Base-by-base conservation (phyloP, 2,113 vertebrate genomes). In the Arothron firmamentum region DNA sequence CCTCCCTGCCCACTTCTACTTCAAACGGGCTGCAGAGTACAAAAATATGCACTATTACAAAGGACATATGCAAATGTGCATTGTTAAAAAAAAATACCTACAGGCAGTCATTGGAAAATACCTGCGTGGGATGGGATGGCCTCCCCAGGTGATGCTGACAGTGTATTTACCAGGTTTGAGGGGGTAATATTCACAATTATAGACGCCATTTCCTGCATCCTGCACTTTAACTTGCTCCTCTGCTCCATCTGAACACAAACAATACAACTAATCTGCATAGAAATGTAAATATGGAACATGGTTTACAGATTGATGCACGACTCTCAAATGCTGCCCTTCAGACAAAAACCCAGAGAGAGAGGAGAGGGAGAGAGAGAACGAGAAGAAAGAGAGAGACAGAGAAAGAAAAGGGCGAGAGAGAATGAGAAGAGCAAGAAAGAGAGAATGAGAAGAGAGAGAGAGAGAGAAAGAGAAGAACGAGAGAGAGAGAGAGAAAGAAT, bases 51-150 rank as follows among this genome's bases (percentile, higher is more conserved):
- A 72, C 45, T 52, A n/a, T 66, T 28, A 74, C 14, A 47, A 16
- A 38, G 1, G 11, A 14, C 25, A 14, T 53, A 53, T 49, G 10
- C 62, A 56, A 74, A 20, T 19, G 41, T 8, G 25, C 13, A 56
- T 53, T 60, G 17, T 48, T 75, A 52, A 63, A 6, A 28, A 28
- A 28, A 23, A 61, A 20, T 9, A 4, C n/a, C 45, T 63, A 31
- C 20, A 53, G 31, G 56, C 18, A 67, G 52, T 2, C 52, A 59
- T 31, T 8, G 23, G 28, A 49, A 20, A 70, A 76, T 62, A 97
- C 96, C 96, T 97, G 83, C 94, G 93, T 21, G 94, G 94, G 68
- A 98, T 94, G 73, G 94, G 89, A 4, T 94, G 92, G 65, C 95
- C 93, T 1, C 94, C 96, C 96, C 96, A 98, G 0, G 92, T 93